phyloP scores from a whole-genome alignment of 2,797 vertebrate genomes.

The Lerista edwardsae region DNA sequence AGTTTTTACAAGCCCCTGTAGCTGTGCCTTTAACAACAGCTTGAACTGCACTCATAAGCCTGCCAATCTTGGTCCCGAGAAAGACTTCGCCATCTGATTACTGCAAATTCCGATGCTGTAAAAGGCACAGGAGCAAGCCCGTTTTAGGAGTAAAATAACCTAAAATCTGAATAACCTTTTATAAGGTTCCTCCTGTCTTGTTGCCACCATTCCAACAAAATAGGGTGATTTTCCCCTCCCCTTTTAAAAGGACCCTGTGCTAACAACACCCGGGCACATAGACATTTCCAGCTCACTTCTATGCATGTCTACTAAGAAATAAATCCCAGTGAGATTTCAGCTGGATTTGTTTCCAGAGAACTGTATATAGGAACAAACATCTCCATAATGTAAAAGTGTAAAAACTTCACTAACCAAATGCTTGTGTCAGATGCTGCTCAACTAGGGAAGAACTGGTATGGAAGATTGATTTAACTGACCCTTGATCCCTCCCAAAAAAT shows the following conservation, averaged over 20 bases:
- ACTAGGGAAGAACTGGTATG: too few species aligned
- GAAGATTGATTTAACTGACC: too few species aligned
- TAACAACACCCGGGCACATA: too few species aligned
- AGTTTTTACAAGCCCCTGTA: background rate
- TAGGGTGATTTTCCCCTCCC: background rate
- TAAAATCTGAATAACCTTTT: background rate
- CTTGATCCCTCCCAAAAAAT: too few species aligned
- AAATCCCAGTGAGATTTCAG: too few species aligned
- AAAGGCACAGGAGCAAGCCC: background rate
- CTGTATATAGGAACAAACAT: background rate
- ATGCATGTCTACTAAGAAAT: too few species aligned
- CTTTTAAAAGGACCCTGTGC: too few species aligned
- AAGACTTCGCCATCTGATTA: background rate
- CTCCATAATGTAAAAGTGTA: background rate
- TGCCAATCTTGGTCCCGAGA: background rate
- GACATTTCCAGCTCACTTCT: too few species aligned
- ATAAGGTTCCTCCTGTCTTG: background rate
- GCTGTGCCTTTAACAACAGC: background rate
- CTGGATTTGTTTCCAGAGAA: background rate
- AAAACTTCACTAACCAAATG: background rate
- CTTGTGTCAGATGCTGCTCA: too few species aligned
- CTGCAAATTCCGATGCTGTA: background rate
- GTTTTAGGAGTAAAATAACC: too few species aligned
- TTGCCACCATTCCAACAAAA: too few species aligned
- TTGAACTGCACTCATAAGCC: background rate